Percentiles rank a stretch among this genome's conserved stretches.
These are phyloP conservation scores for Sebastes glaucus DNA, from an alignment of 2,797 vertebrate genomes.

Conservation along the genomic window DNA sequence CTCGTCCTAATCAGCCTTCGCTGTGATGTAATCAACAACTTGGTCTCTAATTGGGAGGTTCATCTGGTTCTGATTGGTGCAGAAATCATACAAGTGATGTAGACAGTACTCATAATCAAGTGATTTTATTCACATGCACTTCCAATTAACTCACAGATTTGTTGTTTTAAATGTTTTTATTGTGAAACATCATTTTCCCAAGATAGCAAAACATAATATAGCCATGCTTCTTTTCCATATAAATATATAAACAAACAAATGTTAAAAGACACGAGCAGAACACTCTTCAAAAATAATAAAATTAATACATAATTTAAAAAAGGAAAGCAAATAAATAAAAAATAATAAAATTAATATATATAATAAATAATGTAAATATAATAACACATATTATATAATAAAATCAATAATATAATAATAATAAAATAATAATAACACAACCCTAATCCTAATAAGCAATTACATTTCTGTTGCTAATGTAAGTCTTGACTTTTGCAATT, in stretches of 20 bases:
- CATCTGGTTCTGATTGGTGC: background rate
- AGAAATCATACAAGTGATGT: background rate
- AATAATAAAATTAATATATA: no score
- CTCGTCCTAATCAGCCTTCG: background rate
- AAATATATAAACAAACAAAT: no score
- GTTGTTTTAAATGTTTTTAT: no score
- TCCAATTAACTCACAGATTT: background rate
- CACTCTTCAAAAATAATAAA: no score
- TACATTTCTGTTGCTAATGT: background rate
- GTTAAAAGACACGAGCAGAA: fast-evolving
- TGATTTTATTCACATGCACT: background rate
- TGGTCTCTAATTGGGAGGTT: background rate
- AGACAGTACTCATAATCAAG: background rate
- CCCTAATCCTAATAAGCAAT: no score
- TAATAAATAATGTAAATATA: no score
- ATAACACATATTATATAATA: no score
- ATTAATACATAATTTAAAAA: no score
- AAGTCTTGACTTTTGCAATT: background rate
- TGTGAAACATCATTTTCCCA: no score
- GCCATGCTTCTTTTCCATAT: background rate
- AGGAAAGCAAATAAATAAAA: no score
- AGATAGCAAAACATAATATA: no score
- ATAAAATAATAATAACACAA: background rate
- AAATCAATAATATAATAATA: no score
- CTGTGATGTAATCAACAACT: background rate